Evolutionary conservation across 2,888 invertebrate genomes (phyloP), one percentile per base, ranked within the genome.

Genomic region (Deilephila porcellus): DNA sequence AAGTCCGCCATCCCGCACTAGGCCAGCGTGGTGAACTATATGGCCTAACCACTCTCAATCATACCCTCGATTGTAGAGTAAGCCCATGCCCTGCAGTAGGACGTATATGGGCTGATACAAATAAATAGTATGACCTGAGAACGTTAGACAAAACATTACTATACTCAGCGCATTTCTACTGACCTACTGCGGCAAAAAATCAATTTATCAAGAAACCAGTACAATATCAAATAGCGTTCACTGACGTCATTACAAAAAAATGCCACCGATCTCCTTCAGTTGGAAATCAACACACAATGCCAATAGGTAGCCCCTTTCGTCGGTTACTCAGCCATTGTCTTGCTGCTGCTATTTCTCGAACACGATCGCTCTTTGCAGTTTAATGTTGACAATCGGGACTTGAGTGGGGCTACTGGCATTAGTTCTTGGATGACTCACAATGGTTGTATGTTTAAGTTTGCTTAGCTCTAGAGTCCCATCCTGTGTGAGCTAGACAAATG

Each of bases 211-310:
- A 70, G 29, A 7, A 52, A 70, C 25, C 52, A 17, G 19, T 53
- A 53, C 32, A 53, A 25, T 37, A 32, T 71, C 14, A 59, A 59
- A 20, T 71, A 19, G n/a, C 59, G 59, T 14, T 71, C 59, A 59
- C 53, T 71, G 60, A 71, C 17, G 25, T 73, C 72, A 60, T n/a
- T 59, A 45, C 52, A 25, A 59, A 59, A 72, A 73, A 73, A 73
- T 73, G 59, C 72, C 60, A 20, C 1, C 20, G 34, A 32, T n/a
- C 56, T 59, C 20, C 34, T 72, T 53, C 59, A 25, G 53, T 32
- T 20, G 25, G 52, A 34, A 62, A 62, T 62, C 52, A 17, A 63
- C 53, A 67, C 19, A 73, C 72, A 59, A 73, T 73, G 59, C 67
- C 25, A 72, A 59, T 64, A 63, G 63, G 72, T 37, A 45, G 45